phyloP scores from a whole-genome alignment of 2,888 invertebrate genomes.

The Bombylius major region DNA sequence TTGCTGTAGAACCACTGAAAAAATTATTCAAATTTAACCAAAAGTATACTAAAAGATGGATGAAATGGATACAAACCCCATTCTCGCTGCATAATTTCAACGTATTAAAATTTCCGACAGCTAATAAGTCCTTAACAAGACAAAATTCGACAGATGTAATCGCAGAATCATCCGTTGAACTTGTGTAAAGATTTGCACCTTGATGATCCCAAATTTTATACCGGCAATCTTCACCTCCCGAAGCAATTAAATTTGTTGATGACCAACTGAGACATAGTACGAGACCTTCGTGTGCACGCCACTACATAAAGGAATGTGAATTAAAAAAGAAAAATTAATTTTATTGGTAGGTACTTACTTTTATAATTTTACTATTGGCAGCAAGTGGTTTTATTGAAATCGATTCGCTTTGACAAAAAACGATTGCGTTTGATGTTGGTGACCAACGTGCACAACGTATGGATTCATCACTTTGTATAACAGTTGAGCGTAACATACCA shows the following conservation, averaged over 20 bases:
- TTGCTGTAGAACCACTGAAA: slow-evolving; percentile 72
- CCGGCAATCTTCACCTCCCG: slow-evolving; percentile 89
- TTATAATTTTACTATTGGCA: slow-evolving; percentile 57
- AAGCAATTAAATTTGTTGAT: slow-evolving; percentile 78
- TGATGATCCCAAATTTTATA: slow-evolving; percentile 81
- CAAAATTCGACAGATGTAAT: slow-evolving; percentile 87
- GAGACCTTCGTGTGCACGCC: slow-evolving; percentile 93
- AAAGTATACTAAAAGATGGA: neutral
- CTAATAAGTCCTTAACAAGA: slow-evolving; percentile 80
- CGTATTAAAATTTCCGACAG: slow-evolving; percentile 87
- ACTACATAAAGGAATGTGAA: slow-evolving; percentile 41
- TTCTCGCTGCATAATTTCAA: slow-evolving; percentile 84
- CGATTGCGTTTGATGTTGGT: slow-evolving; percentile 54
- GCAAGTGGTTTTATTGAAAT: slow-evolving; percentile 59
- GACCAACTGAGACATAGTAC: slow-evolving; percentile 93
- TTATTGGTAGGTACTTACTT: slow-evolving; percentile 37
- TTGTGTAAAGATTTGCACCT: slow-evolving; percentile 77
- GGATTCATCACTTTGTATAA: slow-evolving; percentile 71
- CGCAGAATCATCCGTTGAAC: slow-evolving; percentile 76
- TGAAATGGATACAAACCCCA: slow-evolving; percentile 48
- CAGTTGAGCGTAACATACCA: slow-evolving; percentile 82
- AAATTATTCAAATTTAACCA: neutral
- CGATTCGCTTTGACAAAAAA: slow-evolving; percentile 54
- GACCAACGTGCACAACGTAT: slow-evolving; percentile 80
- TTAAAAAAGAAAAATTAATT: neutral